phyloP scores from a whole-genome alignment of 2,113 vertebrate species.

The Hydrochoerus hydrochaeris region DNA sequence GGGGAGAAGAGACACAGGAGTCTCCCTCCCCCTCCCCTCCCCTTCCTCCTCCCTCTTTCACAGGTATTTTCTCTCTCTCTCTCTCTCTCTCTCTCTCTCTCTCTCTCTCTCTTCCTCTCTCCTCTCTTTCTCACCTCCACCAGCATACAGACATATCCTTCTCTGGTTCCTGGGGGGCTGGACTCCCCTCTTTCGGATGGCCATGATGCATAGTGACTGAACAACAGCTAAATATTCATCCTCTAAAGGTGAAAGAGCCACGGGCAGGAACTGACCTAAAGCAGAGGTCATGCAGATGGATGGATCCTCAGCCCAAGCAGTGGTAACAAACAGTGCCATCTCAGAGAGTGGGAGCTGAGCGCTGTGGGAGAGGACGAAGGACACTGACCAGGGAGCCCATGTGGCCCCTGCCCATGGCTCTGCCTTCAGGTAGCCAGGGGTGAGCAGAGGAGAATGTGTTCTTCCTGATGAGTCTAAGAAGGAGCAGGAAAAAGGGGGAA shows the following conservation, averaged over 20 bases:
- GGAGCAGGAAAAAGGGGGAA: not conserved
- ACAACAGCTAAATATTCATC: not conserved
- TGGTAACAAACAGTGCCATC: not conserved
- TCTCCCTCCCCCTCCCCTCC: not conserved
- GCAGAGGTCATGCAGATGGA: not conserved
- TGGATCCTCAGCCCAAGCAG: not conserved
- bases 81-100: rapidly evolving
- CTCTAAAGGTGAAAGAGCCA: not conserved
- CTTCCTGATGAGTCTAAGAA: not conserved
- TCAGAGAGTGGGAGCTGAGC: not conserved
- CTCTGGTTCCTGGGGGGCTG: not conserved
- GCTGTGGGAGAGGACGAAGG: not conserved
- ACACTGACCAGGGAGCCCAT: not conserved
- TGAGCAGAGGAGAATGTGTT: not conserved
- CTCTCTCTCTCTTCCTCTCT: not conserved
- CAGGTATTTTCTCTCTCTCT: too few relatives aligned
- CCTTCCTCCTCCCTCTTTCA: too few relatives aligned
- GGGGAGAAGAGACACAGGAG: not conserved
- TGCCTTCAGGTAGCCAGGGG: not conserved
- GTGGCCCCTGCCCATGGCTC: not conserved
- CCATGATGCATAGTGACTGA: not conserved
- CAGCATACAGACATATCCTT: too few relatives aligned
- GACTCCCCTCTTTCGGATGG: not conserved
- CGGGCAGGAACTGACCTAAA: not conserved
- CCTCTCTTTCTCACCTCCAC: not conserved